phyloP scores from a whole-genome alignment of 2,113 vertebrate species.

The Etheostoma spectabile region DNA sequence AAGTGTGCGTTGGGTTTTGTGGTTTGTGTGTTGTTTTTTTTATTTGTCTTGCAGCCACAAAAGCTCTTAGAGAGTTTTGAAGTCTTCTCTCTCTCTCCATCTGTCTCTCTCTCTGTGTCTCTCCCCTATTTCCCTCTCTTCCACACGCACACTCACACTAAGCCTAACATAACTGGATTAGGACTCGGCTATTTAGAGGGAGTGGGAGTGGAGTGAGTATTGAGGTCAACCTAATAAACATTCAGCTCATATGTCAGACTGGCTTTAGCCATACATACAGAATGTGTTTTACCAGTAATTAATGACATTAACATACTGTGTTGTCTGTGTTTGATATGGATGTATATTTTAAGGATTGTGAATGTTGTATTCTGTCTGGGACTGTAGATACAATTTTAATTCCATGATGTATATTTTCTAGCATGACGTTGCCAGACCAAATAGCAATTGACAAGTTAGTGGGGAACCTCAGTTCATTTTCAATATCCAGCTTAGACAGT shows the following conservation, averaged over 20 bases:
- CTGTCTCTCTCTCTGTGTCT: background rate
- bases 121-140: no score
- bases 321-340: background rate
- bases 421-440: no score
- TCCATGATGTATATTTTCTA: no score
- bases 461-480: no score
- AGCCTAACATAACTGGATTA: constrained; percentile 77
- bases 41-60: constrained; percentile 67
- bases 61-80: constrained; percentile 69
- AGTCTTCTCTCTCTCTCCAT: constrained; percentile 4
- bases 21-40: constrained; percentile 60
- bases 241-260: constrained; percentile 58
- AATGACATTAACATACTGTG: background rate
- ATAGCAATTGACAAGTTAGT: no score
- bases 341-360: background rate
- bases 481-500: no score
- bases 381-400: background rate
- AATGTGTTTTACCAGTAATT: constrained; percentile 8
- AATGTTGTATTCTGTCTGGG: background rate
- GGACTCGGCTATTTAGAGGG: constrained; percentile 60
- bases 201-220: constrained; percentile 63
- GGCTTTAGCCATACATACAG: constrained; percentile 26
- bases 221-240: constrained; percentile 79
- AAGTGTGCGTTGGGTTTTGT: constrained; percentile 52
- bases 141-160: constrained; percentile 29